These are phyloP conservation scores for Gila robusta DNA, from an alignment of 2,797 vertebrate species.

Conservation along the genomic window DNA sequence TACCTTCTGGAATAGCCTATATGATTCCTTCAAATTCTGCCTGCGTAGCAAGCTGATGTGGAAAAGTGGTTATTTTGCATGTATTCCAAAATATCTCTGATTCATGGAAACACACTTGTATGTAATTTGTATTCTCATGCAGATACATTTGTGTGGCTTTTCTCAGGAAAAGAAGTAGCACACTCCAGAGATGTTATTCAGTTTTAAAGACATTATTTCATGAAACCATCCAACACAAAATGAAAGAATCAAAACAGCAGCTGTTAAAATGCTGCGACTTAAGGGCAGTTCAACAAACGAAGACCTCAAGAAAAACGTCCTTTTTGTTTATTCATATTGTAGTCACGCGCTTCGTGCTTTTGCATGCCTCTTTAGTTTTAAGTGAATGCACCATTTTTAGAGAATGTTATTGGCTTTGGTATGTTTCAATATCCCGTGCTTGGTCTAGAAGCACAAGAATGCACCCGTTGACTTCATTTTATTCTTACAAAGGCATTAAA, in stretches of 20 bases:
- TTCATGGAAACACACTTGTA: background rate
- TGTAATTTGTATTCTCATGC: background rate
- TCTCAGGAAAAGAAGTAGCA: background rate
- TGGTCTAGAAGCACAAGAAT: background rate
- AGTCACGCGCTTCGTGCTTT: background rate
- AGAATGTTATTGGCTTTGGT: conserved; percentile 19
- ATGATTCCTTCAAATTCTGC: background rate
- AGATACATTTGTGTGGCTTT: background rate
- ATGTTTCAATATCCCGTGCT: background rate
- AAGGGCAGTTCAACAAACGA: background rate
- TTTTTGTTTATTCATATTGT: conserved; percentile 8
- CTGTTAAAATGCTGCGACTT: background rate
- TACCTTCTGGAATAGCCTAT: background rate
- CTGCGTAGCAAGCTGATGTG: background rate
- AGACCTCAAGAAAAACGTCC: background rate
- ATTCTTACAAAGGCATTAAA: background rate
- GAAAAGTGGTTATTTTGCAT: background rate
- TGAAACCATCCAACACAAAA: background rate
- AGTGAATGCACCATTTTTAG: background rate
- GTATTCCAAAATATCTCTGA: background rate
- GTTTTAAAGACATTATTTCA: background rate
- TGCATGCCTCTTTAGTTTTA: conserved; percentile 7
- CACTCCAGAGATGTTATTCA: background rate
- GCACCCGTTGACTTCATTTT: background rate
- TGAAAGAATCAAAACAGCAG: background rate